Conservation (phyloP, 2,888 invertebrate genomes). For the Stenodera caucasica region DNA sequence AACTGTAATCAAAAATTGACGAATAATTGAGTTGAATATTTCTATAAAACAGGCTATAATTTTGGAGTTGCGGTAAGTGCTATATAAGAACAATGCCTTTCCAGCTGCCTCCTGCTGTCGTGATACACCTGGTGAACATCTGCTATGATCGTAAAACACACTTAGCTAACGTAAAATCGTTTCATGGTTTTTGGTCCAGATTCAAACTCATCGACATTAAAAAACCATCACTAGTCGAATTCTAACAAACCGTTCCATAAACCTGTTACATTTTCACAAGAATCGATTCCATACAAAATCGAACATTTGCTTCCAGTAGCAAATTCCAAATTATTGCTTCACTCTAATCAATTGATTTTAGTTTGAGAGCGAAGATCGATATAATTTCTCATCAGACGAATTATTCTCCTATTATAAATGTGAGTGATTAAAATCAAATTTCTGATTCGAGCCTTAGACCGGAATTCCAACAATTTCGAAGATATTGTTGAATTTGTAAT, state of each 20-base stretch:
- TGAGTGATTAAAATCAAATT: too few species aligned
- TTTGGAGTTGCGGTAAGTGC: conserved; percentile 36
- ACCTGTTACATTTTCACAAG: not conserved
- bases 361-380: too few species aligned
- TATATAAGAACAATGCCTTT: conserved; percentile 35
- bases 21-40: too few species aligned
- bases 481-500: too few species aligned
- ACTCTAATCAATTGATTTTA: too few species aligned
- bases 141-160: conserved; percentile 37
- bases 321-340: too few species aligned
- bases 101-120: conserved; percentile 34
- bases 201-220: not conserved
- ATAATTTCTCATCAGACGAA: too few species aligned
- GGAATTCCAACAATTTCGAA: too few species aligned
- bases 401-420: too few species aligned
- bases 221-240: not conserved
- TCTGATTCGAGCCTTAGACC: too few species aligned
- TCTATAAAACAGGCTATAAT: conserved; percentile 31
- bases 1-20: too few species aligned
- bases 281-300: not conserved
- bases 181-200: not conserved
- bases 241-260: not conserved
- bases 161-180: conserved; percentile 17
- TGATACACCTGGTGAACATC: conserved; percentile 34
- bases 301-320: too few species aligned